phyloP scores from a whole-genome alignment of 2,797 vertebrate species.

The Argentina silus region DNA sequence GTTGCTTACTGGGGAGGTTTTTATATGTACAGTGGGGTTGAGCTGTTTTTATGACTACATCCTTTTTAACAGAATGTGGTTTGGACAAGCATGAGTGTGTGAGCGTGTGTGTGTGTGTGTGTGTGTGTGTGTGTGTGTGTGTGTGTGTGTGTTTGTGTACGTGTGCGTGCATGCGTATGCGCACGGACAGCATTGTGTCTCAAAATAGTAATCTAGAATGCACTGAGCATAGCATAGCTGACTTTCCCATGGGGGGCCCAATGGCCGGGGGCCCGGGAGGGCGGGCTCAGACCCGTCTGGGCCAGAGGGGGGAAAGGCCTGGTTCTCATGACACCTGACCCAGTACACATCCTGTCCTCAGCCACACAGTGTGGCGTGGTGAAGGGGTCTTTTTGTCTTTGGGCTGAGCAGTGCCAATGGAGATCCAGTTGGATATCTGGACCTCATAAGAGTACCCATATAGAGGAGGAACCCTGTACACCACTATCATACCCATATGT shows the following conservation, averaged over 20 bases:
- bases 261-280: conserved; percentile 13
- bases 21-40: conserved; percentile 21
- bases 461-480: not conserved
- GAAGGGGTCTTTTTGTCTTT: not conserved
- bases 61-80: conserved; percentile 17
- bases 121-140: conserved; percentile 1
- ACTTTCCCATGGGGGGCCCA: conserved; percentile 41
- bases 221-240: conserved; percentile 50
- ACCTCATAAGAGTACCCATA: not conserved
- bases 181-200: conserved; percentile 43
- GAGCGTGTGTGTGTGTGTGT: not conserved
- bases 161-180: conserved; percentile 26
- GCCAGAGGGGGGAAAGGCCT: conserved; percentile 44
- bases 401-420: not conserved
- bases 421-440: not conserved
- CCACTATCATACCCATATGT: not conserved
- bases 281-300: conserved; percentile 46
- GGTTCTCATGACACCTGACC: conserved; percentile 74
- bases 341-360: conserved; percentile 60
- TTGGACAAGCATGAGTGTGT: not conserved
- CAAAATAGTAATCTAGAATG: conserved; percentile 50
- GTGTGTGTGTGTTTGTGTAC: not conserved
- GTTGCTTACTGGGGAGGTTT: conserved; percentile 38
- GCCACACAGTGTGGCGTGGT: conserved; percentile 4
- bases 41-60: conserved; percentile 42